Evolutionary conservation across 30 jellyfish, hydroid and myxozoan species (phyloP).

Genomic region (Clytia hemisphaerica): DNA sequence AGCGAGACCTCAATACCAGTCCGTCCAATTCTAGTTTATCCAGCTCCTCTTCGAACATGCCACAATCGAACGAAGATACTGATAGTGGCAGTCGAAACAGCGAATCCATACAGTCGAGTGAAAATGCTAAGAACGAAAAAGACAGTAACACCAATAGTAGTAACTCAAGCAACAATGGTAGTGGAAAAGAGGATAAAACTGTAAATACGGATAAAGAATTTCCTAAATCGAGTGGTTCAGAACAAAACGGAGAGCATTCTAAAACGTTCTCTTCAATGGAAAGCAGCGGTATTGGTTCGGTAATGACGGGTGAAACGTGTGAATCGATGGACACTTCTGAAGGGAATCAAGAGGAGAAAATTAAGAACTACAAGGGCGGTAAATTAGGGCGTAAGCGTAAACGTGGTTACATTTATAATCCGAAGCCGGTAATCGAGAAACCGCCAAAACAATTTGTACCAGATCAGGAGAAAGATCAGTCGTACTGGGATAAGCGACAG

Average conservation of each 20-base stretch:
- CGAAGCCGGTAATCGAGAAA: slow-evolving; percentile 4
- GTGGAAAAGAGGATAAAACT: neutral
- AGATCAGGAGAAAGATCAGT: neutral
- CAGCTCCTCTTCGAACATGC: no score
- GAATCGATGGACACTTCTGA: neutral
- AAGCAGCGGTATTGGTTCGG: neutral
- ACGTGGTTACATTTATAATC: slow-evolving; percentile 8
- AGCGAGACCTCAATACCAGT: neutral
- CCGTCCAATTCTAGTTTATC: no score
- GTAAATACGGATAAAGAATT: neutral
- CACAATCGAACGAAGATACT: neutral
- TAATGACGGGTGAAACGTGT: neutral
- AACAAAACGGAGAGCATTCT: neutral
- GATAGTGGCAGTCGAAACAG: slow-evolving; percentile 4
- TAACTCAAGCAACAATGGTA: neutral
- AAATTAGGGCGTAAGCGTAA: slow-evolving; percentile 5
- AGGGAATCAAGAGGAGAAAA: neutral
- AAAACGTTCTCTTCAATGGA: neutral
- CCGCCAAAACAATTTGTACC: neutral
- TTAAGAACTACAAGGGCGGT: neutral
- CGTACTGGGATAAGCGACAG: slow-evolving; percentile 9
- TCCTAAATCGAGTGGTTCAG: neutral
- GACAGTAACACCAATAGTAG: neutral
- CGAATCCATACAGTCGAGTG: neutral
- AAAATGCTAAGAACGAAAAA: neutral